A percentile compares a stretch with the other conserved stretches of the same genome.
Conservation (phyloP, 1,140 invertebrate genomes). For the Drosophila sulfurigaster region DNA sequence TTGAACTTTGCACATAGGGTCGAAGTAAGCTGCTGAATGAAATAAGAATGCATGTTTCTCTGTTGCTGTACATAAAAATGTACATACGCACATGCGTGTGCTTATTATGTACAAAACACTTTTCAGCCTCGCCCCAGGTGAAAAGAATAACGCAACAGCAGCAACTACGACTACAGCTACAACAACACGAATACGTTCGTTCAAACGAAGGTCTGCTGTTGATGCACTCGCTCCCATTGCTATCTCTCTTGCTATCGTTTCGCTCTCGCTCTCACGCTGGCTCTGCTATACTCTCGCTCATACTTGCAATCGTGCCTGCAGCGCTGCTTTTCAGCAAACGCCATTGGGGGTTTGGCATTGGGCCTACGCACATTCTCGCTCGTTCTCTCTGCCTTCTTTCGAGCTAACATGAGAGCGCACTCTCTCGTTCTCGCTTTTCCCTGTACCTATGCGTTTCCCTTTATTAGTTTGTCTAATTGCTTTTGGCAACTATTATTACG, state of each 20-base stretch:
- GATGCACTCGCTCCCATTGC: slow-evolving; percentile 36
- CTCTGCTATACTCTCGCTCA: slow-evolving; percentile 15
- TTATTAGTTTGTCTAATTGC: slow-evolving; percentile 83
- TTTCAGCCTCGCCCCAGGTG: slow-evolving; percentile 46
- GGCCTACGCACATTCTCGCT: slow-evolving; percentile 47
- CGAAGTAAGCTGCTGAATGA: slow-evolving; percentile 13
- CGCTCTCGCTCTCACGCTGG: neutral
- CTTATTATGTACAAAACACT: slow-evolving; percentile 15
- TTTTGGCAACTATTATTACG: slow-evolving; percentile 81
- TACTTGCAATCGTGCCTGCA: slow-evolving; percentile 63
- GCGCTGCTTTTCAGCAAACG: slow-evolving; percentile 62
- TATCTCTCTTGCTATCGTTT: neutral
- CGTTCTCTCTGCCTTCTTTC: slow-evolving; percentile 22
- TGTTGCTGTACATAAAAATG: neutral
- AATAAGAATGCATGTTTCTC: slow-evolving; percentile 18
- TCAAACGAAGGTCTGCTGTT: slow-evolving; percentile 12
- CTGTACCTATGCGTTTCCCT: slow-evolving; percentile 61
- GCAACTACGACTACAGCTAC: slow-evolving; percentile 15
- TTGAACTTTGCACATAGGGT: slow-evolving; percentile 49
- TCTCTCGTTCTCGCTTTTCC: slow-evolving; percentile 12
- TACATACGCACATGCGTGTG: neutral
- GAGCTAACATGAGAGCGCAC: neutral
- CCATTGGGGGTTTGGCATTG: slow-evolving; percentile 79
- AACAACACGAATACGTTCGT: neutral
- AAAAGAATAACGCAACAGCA: slow-evolving; percentile 33